phyloP scores from a whole-genome alignment of 2,113 vertebrate species.

The Leptobrachium ailaonicum region DNA sequence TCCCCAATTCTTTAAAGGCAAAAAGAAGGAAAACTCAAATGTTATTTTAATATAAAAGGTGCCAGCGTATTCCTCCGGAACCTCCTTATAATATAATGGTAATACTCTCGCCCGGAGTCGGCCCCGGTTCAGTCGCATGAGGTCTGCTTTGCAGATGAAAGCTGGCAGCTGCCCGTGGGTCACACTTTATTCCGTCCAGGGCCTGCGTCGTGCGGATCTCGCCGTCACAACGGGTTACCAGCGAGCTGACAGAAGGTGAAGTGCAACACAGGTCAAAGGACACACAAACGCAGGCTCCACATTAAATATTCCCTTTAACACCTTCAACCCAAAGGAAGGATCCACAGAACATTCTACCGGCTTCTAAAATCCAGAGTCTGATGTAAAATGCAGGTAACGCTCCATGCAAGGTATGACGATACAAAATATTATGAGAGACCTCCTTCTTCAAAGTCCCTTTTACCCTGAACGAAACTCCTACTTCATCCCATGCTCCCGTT shows the following conservation, averaged over 20 bases:
- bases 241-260: background rate
- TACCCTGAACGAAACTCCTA: no score
- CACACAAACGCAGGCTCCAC: background rate
- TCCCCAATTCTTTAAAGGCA: no score
- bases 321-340: background rate
- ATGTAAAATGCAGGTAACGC: no score
- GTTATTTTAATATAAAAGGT: no score
- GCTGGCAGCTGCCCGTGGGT: background rate
- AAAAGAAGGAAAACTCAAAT: no score
- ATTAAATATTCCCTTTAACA: background rate
- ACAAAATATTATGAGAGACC: no score
- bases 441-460: no score
- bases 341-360: background rate
- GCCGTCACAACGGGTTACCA: background rate
- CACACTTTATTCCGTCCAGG: background rate
- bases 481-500: no score
- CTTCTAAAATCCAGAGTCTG: no score
- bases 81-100: background rate
- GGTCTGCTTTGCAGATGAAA: background rate
- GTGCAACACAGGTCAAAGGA: background rate
- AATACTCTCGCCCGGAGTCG: background rate
- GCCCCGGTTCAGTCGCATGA: background rate
- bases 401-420: no score
- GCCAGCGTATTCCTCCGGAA: no score
- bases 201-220: background rate